Conservation (phyloP, 2,113 vertebrate species). For the Burhinus bistriatus region DNA sequence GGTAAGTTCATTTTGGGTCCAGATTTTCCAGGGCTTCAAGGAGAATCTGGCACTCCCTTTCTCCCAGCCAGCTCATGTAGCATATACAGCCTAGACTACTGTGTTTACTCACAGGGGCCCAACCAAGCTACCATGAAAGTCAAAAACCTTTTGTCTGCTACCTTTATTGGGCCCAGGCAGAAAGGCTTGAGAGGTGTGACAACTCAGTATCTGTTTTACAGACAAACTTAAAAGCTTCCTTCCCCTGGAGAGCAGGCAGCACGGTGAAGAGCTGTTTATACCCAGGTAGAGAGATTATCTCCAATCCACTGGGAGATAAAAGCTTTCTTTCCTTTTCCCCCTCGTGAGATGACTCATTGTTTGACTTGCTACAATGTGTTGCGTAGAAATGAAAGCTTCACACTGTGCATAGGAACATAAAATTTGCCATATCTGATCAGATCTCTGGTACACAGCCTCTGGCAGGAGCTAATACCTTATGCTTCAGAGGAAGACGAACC, state of each 20-base stretch:
- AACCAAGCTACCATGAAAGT: not conserved
- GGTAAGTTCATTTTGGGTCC: not conserved
- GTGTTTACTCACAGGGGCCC: not conserved
- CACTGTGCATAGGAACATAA: constrained; percentile 14
- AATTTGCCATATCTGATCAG: constrained; percentile 42
- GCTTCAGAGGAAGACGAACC: constrained; percentile 49
- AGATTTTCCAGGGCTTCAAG: not conserved
- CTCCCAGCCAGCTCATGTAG: not conserved
- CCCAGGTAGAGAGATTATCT: constrained; percentile 41
- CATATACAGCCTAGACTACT: not conserved
- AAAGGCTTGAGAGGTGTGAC: not conserved
- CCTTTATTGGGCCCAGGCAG: not conserved
- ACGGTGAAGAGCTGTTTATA: constrained; percentile 3
- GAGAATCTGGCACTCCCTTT: not conserved
- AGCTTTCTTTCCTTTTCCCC: constrained; percentile 33
- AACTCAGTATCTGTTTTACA: not conserved
- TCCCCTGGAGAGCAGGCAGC: not conserved
- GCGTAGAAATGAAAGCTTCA: constrained; percentile 34
- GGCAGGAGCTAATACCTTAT: constrained; percentile 22
- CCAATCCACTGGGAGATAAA: constrained; percentile 34
- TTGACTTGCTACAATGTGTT: constrained; percentile 43
- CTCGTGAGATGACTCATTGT: constrained; percentile 49
- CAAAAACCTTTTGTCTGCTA: not conserved
- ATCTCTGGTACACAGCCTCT: constrained; percentile 45
- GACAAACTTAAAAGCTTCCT: constrained; percentile 6